Evolutionary conservation across 1,140 invertebrate genomes (phyloP), one percentile per base, ranked within the genome.

Genomic region (Zaprionus davidi): DNA sequence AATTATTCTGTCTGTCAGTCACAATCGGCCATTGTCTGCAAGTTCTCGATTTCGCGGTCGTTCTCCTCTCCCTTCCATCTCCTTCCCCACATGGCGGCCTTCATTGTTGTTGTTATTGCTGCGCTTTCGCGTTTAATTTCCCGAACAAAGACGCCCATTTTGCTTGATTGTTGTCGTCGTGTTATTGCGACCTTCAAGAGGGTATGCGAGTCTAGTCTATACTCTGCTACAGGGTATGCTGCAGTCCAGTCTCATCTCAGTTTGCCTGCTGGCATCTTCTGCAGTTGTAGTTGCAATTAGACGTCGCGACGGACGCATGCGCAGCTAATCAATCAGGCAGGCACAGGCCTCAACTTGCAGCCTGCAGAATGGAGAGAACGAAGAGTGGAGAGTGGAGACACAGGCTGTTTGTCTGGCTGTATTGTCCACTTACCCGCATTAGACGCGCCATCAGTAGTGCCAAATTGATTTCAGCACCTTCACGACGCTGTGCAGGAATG

Each of bases 21-120:
- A 77, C 67, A 86, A 87, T 79, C 73, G 56, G 56, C 44, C 70
- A 82, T 80, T 87, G 82, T 76, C 79, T 78, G 64, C 72, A 44
- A 71, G 55, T 83, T 83, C 81, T 83, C 72, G 81, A 83, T 79
- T 83, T 83, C 77, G 81, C 76, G 81, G 81, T 83, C 60, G 55
- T 70, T 12, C 5, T 22, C 36, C 22, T 15, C 20, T 17, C 44
- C 44, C 15, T 31, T 31, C 7, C 28, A 9, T 22, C 22, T 22
- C n/a, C 20, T 17, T 28, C 6, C 15, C 15, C 38, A 62, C 57
- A 31, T 12, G 9, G 51, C 12, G 17, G 60, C 31, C 41, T 58
- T 5, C 1, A 24, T 46, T 34, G 9, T 63, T 63, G 68, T 71
- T 56, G 11, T 63, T 71, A 36, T 34, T 58, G 68, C 51, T 20